These are phyloP conservation scores for Dromiciops gliroides DNA, from an alignment of 2,113 vertebrate genomes.

Conservation along the genomic window DNA sequence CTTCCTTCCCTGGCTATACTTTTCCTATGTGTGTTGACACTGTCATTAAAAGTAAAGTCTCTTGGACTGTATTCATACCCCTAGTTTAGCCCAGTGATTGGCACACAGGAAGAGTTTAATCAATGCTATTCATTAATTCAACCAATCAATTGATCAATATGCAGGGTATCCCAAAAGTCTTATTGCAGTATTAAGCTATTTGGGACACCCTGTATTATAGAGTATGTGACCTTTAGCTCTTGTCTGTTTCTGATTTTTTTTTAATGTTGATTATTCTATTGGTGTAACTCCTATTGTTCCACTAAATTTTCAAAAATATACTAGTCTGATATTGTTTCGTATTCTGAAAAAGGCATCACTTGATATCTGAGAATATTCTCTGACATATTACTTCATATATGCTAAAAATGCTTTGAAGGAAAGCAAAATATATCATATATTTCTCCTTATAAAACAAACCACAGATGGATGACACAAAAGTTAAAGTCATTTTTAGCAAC, in stretches of 20 bases:
- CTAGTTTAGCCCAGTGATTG: neutral
- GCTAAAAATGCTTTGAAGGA: neutral
- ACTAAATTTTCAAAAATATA: neutral
- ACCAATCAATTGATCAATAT: neutral
- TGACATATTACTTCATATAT: neutral
- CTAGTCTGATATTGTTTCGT: neutral
- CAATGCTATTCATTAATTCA: neutral
- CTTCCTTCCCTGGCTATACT: neutral
- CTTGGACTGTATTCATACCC: neutral
- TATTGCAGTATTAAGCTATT: neutral
- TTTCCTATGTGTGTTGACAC: neutral
- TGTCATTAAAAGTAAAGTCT: neutral
- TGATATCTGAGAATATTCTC: neutral
- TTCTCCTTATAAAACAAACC: neutral
- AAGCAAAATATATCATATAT: neutral
- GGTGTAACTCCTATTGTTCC: neutral
- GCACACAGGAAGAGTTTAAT: neutral
- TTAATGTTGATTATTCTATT: neutral
- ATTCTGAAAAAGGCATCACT: neutral
- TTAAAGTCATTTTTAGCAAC: neutral
- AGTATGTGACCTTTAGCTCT: neutral
- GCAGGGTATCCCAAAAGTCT: neutral
- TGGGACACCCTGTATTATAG: neutral
- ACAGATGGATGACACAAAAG: neutral
- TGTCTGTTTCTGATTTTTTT: neutral